These are phyloP conservation scores for Panthera leo DNA, from an alignment of 2,113 vertebrate species.

Conservation along the genomic window DNA sequence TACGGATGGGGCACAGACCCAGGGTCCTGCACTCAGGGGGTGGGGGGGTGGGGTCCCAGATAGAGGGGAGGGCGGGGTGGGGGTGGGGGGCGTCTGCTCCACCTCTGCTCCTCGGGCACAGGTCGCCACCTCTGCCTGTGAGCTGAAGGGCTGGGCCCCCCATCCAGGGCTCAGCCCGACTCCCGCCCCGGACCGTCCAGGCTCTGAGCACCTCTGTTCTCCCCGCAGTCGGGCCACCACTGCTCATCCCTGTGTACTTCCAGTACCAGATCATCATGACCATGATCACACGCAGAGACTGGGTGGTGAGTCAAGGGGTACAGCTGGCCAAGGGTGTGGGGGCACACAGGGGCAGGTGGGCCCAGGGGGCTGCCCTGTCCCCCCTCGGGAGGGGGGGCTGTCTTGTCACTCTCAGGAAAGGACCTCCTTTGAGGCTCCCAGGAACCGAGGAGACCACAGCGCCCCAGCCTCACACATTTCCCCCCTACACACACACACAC, in stretches of 20 bases:
- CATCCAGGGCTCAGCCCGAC: fast-evolving
- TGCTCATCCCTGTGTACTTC: slow-evolving; percentile 94
- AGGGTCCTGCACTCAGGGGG: not conserved
- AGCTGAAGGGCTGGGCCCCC: not conserved
- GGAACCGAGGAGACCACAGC: not conserved
- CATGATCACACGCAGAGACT: slow-evolving; percentile 90
- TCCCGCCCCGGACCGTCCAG: fast-evolving
- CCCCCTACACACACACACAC: not conserved
- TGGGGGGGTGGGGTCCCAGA: too few relatives aligned
- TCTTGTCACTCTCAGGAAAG: not conserved
- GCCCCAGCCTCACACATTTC: not conserved
- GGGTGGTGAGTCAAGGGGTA: slow-evolving; percentile 89
- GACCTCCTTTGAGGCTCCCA: not conserved
- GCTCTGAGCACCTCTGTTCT: not conserved
- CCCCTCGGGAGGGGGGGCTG: not conserved
- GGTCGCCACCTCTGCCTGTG: not conserved
- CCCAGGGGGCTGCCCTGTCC: not conserved
- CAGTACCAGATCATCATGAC: slow-evolving; percentile 91
- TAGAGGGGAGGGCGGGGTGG: fast-evolving
- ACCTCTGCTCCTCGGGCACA: not conserved
- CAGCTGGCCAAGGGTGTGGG: fast-evolving
- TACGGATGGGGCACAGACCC: not conserved
- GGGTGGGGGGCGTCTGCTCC: not conserved
- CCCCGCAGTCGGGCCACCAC: slow-evolving; percentile 90
- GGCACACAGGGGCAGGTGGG: fast-evolving